Evolutionary conservation across 2,888 invertebrate species (phyloP), one percentile per base, ranked within the genome.

Genomic region (Mechanitis mazaeus): DNA sequence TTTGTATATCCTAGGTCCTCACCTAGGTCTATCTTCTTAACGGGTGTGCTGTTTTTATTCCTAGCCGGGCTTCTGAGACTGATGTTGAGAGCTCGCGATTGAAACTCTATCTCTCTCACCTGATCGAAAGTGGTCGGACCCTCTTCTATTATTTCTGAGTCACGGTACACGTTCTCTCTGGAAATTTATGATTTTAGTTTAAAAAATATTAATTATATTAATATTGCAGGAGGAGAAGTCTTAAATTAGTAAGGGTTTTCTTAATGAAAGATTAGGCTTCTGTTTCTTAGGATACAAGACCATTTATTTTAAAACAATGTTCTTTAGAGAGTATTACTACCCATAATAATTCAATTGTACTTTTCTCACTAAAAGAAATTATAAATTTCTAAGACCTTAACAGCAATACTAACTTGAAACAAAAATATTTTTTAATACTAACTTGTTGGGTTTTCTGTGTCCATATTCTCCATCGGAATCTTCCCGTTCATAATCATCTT

Each of bases 11-110:
- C 9, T 2, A 1, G 7, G 9, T 50, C 9, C 53, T 57, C 31
- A 68, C 70, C 93, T 61, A 93, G 76, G 67, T 92, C 92, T n/a
- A 92, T 92, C 75, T 88, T 91, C 79, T 92, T 92, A 61, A 80
- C 81, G 3, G 87, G 83, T 3, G 85, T 80, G 59, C 58, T 58
- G 1, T 75, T 75, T 20, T 82, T 81, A 42, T 53, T 64, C 55
- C 84, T 78, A 33, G 74, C 73, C 2, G 86, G 81, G 33, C 80
- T 77, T 75, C 84, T 81, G 68, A 87, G 80, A 72, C 75, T 80
- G 75, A 86, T 80, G 77, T 72, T 81, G 72, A 86, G 76, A 0
- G 80, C 64, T 45, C 73, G 72, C 38, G 68, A 42, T 54, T 61
- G 46, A 45, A 67, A 58, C 59, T 60, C 59, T 20, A 65, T 55